These are phyloP conservation scores for Murina feae DNA, from an alignment of 2,113 vertebrate genomes.

Conservation along the genomic window DNA sequence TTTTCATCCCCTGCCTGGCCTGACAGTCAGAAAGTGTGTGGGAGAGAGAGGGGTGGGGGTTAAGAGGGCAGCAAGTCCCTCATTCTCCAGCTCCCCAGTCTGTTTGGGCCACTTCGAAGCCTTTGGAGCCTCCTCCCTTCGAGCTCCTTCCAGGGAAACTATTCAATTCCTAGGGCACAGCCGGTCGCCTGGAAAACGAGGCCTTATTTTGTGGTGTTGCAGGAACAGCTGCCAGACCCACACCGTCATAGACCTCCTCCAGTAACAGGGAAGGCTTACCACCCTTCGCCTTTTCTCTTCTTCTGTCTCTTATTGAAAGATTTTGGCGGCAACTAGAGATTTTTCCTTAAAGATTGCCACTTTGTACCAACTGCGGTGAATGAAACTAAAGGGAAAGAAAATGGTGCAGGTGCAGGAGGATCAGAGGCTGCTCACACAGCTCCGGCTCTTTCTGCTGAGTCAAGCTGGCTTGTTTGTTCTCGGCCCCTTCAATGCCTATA, in stretches of 20 bases:
- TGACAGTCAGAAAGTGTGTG: neutral
- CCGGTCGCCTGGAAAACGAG: neutral
- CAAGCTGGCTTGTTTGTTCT: neutral
- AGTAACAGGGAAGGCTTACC: neutral
- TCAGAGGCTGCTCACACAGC: neutral
- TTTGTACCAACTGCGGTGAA: neutral
- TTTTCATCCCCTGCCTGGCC: neutral
- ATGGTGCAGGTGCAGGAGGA: neutral
- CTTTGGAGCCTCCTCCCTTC: neutral
- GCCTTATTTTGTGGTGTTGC: neutral
- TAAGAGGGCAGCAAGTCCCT: neutral
- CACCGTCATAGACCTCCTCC: neutral
- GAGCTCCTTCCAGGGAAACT: neutral
- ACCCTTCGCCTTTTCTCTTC: neutral
- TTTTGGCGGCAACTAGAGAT: neutral
- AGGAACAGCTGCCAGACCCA: neutral
- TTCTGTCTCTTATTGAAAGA: neutral
- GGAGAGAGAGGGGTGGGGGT: neutral
- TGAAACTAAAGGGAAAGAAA: neutral
- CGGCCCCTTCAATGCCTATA: neutral
- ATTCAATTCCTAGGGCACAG: neutral
- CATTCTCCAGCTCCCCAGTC: neutral
- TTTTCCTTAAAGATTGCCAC: slow-evolving; percentile 17
- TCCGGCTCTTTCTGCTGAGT: neutral
- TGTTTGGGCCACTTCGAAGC: neutral